A percentile compares a stretch with the other conserved stretches of the same genome.
phyloP scores from a whole-genome alignment of 2,888 invertebrate genomes.

The Drosophila leonis region DNA sequence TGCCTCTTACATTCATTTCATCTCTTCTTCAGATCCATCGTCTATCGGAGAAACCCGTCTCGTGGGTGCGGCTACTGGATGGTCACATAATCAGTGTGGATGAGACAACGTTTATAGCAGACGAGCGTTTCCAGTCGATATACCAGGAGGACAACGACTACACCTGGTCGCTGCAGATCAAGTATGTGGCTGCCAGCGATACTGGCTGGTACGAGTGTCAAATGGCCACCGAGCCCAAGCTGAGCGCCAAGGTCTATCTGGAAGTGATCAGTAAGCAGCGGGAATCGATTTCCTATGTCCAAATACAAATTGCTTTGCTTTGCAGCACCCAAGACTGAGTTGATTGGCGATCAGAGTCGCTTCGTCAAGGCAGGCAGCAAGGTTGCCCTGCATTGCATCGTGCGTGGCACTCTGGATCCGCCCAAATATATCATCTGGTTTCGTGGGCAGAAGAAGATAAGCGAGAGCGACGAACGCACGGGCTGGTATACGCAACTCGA shows the following conservation, averaged over 20 bases:
- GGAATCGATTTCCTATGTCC: accelerated
- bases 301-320: conserved; percentile 30
- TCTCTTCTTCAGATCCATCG: conserved; percentile 76
- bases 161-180: conserved; percentile 94
- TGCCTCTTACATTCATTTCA: not conserved
- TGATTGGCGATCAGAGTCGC: conserved; percentile 94
- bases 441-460: conserved; percentile 86
- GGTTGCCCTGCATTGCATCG: conserved; percentile 94
- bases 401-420: conserved; percentile 94
- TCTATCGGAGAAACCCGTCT: conserved; percentile 90
- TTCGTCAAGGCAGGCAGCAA: conserved; percentile 96
- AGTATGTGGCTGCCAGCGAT: conserved; percentile 94
- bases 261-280: conserved; percentile 93
- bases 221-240: conserved; percentile 96
- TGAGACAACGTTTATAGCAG: conserved; percentile 93
- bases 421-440: conserved; percentile 98
- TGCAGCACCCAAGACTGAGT: conserved; percentile 95
- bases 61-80: conserved; percentile 95
- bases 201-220: conserved; percentile 97
- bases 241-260: conserved; percentile 95
- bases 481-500: conserved; percentile 85
- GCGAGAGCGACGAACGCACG: conserved; percentile 79
- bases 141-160: conserved; percentile 92
- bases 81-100: conserved; percentile 96
- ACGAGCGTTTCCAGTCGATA: conserved; percentile 95